Evolutionary conservation across 2,797 vertebrate genomes (phyloP), one percentile per base, ranked within the genome.

Genomic region (Mastacembelus armatus): DNA sequence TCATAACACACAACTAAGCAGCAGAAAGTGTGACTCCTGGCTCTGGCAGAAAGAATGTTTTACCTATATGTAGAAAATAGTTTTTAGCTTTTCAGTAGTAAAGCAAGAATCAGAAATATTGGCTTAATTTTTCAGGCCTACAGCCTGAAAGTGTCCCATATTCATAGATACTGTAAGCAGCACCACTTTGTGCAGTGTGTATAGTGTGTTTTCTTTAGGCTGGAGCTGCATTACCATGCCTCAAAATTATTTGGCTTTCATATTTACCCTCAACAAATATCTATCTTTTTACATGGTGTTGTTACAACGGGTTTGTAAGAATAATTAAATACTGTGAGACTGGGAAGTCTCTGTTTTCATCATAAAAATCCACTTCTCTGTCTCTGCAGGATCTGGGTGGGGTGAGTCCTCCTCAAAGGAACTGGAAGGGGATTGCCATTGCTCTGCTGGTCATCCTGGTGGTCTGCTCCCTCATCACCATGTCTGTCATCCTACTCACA

Each of bases 371-470:
- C n/a, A n/a, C n/a, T 8, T 45, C n/a, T 62, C 10, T 68, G 6
- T 71, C 42, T 40, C 15, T 86, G 9, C 77, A 95, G 94, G 94
- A 95, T 69, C 85, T 95, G 66, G 88, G 92, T 22, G 92, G 95
- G 85, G 95, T 91, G 80, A 96, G 94, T 88, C 95, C 97, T 86
- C 95, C 96, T 51, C 96, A 98, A 94, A 96, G 95, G 92, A 99
- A 99, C 94, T 99, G 97, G 97, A 99, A 98, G 85, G 97, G 97
- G 63, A 99, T 99, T 61, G 97, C 96, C 74, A 99, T 99, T 67
- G 97, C 97, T 67, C 92, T 98, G 90, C 93, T 99, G 93, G 97
- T 99, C 90, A 98, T 99, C 86, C 90, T 98, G 90, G 95, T 95
- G 86, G 97, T 99, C 73, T 98, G 97, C 91, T 98, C 97, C 33